phyloP scores from a whole-genome alignment of 2,113 vertebrate genomes.

The Percopsis transmontana region DNA sequence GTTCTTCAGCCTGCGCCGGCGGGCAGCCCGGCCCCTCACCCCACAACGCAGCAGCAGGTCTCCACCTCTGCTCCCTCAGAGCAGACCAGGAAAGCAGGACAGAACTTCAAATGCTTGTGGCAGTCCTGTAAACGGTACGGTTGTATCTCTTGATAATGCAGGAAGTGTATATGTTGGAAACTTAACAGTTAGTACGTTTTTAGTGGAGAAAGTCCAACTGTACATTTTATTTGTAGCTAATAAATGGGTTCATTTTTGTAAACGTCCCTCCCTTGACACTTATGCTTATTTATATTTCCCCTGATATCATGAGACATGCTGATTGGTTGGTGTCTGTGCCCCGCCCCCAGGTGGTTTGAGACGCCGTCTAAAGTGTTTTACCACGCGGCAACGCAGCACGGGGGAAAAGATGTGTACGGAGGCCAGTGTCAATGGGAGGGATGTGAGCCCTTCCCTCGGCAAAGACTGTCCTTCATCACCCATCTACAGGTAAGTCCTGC shows the following conservation, averaged over 20 bases:
- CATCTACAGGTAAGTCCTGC: constrained; percentile 88
- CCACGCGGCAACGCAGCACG: constrained; percentile 95
- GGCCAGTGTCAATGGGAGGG: constrained; percentile 97
- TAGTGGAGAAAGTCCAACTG: too few relatives aligned
- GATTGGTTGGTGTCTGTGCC: not conserved
- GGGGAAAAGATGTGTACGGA: constrained; percentile 90
- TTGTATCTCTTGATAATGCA: not conserved
- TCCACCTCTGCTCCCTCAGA: constrained; percentile 76
- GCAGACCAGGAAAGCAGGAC: constrained; percentile 89
- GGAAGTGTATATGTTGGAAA: too few relatives aligned
- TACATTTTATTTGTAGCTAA: too few relatives aligned
- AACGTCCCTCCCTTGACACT: too few relatives aligned
- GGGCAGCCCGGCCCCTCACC: constrained; percentile 81
- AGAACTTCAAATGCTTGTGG: constrained; percentile 99
- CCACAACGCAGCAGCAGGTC: constrained; percentile 73
- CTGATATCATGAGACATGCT: not conserved
- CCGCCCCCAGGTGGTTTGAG: constrained; percentile 92
- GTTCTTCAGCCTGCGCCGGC: constrained; percentile 72
- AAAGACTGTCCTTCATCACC: constrained; percentile 98
- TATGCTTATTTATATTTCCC: too few relatives aligned
- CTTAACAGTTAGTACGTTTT: too few relatives aligned
- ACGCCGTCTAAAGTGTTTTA: constrained; percentile 98
- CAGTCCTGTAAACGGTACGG: constrained; percentile 96
- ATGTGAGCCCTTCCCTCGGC: constrained; percentile 94
- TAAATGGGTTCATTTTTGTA: too few relatives aligned